Evolutionary conservation across 2,113 vertebrate species (phyloP), one percentile per base, ranked within the genome.

Genomic region (Psephotus haematonotus): DNA sequence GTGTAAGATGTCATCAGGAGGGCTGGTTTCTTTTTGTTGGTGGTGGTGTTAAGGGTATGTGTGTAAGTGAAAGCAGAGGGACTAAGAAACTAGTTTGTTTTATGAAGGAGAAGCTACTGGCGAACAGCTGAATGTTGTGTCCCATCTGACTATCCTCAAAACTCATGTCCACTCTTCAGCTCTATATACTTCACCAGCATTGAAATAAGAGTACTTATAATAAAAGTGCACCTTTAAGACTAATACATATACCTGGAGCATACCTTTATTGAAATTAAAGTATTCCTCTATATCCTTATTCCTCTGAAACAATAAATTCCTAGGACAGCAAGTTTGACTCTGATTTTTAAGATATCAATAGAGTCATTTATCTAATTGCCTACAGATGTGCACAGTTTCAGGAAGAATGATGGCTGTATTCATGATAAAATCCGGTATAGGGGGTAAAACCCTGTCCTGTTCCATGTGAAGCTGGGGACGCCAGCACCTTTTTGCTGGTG

Each of bases 381-480:
- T 63, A 47, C 37, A 75, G 52, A 70, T 65, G 47, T 33, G 52
- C 60, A 70, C 8, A 46, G 43, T 69, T 46, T 84, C 6, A 0
- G 39, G 55, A 60, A 77, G 35, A 47, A 90, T 1, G 2, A 46
- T 0, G 33, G 44, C 31, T 29, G 24, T 49, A 13, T 17, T 71
- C 46, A 44, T 35, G 33, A 79, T 18, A 50, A 41, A 81, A 78
- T 78, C 81, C 68, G 18, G 25, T 44, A 29, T 76, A 52, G 0
- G 2, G 14, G 10, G 9, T 27, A 28, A 74, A 59, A 86, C 22
- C 62, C 72, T 47, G 33, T 59, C 33, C 55, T 3, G 1, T 52
- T 12, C 39, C 41, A 33, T 0, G 1, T 3, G 17, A 11, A 44
- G n/a, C 0, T 10, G 19, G 9, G 41, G 53, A 82, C 13, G 16